Percentiles rank a stretch among this genome's conserved stretches.
Evolutionary conservation across 2,888 invertebrate genomes (phyloP).

Genomic region (Hoplodrina blanda): DNA sequence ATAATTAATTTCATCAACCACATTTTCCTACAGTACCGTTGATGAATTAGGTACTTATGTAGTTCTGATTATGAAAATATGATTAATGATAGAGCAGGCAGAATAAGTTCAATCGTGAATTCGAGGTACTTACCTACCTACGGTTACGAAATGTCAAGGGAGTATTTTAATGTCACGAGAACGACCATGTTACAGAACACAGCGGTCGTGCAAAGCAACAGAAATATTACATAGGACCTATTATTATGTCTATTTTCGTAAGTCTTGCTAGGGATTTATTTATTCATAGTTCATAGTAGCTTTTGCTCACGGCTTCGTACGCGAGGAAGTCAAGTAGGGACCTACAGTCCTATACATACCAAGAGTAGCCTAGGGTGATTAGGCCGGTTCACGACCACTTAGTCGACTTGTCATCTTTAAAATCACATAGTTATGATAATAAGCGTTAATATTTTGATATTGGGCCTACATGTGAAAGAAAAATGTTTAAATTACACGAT

Average conservation of each 20-base stretch:
- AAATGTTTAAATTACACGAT: too few relatives aligned
- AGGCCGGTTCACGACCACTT: too few relatives aligned
- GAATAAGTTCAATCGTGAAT: constrained; percentile 60
- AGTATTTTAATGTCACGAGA: constrained; percentile 48
- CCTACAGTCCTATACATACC: too few relatives aligned
- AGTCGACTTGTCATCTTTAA: too few relatives aligned
- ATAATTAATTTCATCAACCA: constrained; percentile 29
- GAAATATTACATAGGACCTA: not conserved
- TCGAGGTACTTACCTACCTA: too few relatives aligned
- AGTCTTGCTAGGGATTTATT: not conserved
- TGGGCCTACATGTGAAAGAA: too few relatives aligned
- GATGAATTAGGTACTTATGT: constrained; percentile 36
- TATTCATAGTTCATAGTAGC: not conserved
- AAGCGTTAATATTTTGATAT: too few relatives aligned
- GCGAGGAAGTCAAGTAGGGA: too few relatives aligned
- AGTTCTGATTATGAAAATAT: constrained; percentile 34
- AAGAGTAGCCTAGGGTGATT: too few relatives aligned
- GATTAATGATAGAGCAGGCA: constrained; percentile 42
- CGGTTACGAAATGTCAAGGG: constrained; percentile 69
- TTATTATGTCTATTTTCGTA: not conserved
- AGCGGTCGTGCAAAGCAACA: constrained; percentile 11
- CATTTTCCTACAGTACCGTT: constrained; percentile 9
- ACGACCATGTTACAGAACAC: constrained; percentile 1
- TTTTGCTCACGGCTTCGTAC: not conserved
- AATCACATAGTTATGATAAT: too few relatives aligned